phyloP scores from a whole-genome alignment of 2,888 invertebrate genomes.

The Thymelicus acteon region DNA sequence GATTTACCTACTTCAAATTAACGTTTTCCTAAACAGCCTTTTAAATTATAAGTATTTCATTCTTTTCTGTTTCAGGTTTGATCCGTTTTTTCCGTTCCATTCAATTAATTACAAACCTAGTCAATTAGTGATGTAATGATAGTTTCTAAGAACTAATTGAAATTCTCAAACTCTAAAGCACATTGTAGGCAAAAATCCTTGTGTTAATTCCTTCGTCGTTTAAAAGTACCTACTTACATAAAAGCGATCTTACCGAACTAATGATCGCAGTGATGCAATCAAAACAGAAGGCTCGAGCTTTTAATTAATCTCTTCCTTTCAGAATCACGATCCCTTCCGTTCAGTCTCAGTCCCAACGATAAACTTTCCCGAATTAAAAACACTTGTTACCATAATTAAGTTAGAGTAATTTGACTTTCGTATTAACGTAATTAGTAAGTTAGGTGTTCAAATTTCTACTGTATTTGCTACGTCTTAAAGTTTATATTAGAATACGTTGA shows the following conservation, averaged over 20 bases:
- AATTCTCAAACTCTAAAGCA: neutral
- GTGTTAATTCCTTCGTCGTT: neutral
- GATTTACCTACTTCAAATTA: too few relatives aligned
- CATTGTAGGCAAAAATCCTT: neutral
- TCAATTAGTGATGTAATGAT: too few relatives aligned
- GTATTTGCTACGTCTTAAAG: neutral
- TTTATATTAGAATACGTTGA: neutral
- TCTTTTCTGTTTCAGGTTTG: too few relatives aligned
- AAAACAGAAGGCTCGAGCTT: slow-evolving; percentile 13
- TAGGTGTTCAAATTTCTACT: neutral
- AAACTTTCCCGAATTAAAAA: slow-evolving; percentile 29
- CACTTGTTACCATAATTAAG: slow-evolving; percentile 32
- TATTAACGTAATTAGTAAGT: slow-evolving; percentile 20
- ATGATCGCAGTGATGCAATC: slow-evolving; percentile 6
- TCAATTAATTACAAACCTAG: neutral
- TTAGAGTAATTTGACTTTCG: slow-evolving; percentile 32
- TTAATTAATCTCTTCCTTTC: slow-evolving; percentile 23
- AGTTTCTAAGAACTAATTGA: neutral
- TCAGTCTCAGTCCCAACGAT: slow-evolving; percentile 12
- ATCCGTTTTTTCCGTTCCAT: neutral
- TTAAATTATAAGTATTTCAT: neutral
- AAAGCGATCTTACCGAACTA: neutral
- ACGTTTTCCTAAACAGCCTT: too few relatives aligned
- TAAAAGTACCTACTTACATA: neutral
- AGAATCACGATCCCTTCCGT: slow-evolving; percentile 18